Percentiles rank a stretch among this genome's conserved stretches.
Evolutionary conservation across 2,888 invertebrate genomes (phyloP).

Genomic region (Rapana venosa): DNA sequence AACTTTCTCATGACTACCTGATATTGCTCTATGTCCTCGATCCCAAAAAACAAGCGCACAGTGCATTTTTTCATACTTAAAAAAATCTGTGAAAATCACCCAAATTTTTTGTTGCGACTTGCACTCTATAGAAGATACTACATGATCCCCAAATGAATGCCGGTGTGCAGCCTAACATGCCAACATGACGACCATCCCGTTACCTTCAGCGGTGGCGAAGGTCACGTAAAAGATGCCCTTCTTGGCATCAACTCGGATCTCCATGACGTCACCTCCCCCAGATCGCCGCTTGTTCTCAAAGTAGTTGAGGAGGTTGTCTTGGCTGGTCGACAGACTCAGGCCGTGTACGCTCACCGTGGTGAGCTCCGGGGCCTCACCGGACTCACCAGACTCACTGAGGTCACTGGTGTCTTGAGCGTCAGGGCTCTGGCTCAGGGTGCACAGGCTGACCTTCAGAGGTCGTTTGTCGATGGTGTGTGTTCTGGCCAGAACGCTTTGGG

Average conservation of each 20-base stretch:
- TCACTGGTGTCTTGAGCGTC: not conserved
- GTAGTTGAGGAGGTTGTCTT: slow-evolving; percentile 16
- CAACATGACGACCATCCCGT: not conserved
- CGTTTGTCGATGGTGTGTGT: not conserved
- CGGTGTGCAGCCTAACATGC: too few species aligned
- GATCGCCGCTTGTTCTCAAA: slow-evolving; percentile 34
- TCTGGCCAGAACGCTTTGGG: slow-evolving; percentile 13
- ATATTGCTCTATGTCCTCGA: too few species aligned
- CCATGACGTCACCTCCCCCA: slow-evolving; percentile 32
- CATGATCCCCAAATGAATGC: too few species aligned
- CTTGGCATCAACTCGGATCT: not conserved
- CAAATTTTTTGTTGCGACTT: too few species aligned
- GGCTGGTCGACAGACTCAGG: not conserved
- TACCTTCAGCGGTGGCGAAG: slow-evolving; percentile 25
- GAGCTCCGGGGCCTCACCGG: not conserved
- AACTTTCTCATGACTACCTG: too few species aligned
- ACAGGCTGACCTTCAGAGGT: slow-evolving; percentile 4
- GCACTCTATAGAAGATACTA: too few species aligned
- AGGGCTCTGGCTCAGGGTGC: not conserved
- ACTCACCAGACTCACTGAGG: not conserved
- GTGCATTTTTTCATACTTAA: too few species aligned
- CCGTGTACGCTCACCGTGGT: slow-evolving; percentile 28
- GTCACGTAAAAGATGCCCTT: slow-evolving; percentile 4
- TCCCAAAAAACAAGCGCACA: too few species aligned
- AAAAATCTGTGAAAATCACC: too few species aligned